Percentiles rank a stretch among this genome's conserved stretches.
phyloP scores from a whole-genome alignment of 2,888 invertebrate species.

The Dryobotodes eremita region DNA sequence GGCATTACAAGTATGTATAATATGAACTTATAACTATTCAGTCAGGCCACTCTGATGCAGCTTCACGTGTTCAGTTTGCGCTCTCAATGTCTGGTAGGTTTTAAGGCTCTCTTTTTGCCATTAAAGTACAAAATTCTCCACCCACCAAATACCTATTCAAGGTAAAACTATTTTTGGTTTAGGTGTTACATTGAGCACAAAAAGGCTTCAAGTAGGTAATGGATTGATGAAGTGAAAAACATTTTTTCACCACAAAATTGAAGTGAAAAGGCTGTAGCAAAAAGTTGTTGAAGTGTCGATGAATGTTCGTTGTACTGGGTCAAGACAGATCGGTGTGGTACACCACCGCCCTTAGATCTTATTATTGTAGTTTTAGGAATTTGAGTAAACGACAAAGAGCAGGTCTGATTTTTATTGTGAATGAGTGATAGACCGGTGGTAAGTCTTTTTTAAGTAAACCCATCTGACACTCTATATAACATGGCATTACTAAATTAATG shows the following conservation, averaged over 20 bases:
- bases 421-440: not conserved
- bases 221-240: constrained; percentile 46
- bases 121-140: not conserved
- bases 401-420: not conserved
- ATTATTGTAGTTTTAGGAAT: not conserved
- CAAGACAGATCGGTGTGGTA: constrained; percentile 21
- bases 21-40: not conserved
- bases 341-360: not conserved
- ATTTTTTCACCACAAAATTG: constrained; percentile 28
- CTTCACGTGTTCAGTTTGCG: not conserved
- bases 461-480: not conserved
- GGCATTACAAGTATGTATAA: not conserved
- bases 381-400: not conserved
- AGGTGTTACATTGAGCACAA: constrained; percentile 24
- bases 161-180: constrained; percentile 8
- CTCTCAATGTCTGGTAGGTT: not conserved
- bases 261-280: constrained; percentile 21
- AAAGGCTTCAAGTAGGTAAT: constrained; percentile 35
- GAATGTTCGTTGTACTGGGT: constrained; percentile 17
- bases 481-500: not conserved
- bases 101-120: not conserved
- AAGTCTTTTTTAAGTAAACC: not conserved
- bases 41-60: not conserved
- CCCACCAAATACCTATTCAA: not conserved
- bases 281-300: constrained; percentile 28